Evolutionary conservation across 2,113 vertebrate genomes (phyloP).

Genomic region (Trogon melanurus): DNA sequence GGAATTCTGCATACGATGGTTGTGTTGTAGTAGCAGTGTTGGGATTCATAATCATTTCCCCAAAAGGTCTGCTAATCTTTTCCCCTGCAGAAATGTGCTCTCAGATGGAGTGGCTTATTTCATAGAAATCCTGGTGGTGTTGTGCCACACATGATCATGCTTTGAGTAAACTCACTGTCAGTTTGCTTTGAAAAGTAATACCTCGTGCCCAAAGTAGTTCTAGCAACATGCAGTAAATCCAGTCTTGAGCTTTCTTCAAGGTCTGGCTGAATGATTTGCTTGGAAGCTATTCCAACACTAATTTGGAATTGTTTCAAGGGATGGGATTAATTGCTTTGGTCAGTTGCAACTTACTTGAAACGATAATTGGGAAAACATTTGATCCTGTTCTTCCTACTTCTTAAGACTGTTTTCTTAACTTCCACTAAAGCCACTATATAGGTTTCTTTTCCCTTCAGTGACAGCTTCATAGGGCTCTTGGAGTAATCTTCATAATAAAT

Average conservation of each 20-base stretch:
- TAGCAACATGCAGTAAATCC: slow-evolving; percentile 31
- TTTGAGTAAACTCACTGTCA: not conserved
- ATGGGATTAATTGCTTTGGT: slow-evolving; percentile 25
- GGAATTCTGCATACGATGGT: not conserved
- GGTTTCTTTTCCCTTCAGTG: not conserved
- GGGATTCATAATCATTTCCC: slow-evolving; percentile 14
- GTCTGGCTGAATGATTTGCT: slow-evolving; percentile 55
- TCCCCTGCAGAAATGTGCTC: not conserved
- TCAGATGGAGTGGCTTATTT: not conserved
- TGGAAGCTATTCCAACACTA: slow-evolving; percentile 23
- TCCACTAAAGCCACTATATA: not conserved
- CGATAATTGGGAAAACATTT: slow-evolving; percentile 42
- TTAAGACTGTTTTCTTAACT: slow-evolving; percentile 17
- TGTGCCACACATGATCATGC: not conserved
- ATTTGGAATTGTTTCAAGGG: slow-evolving; percentile 34
- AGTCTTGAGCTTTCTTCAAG: slow-evolving; percentile 17
- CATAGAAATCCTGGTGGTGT: not conserved
- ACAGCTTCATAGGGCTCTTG: not conserved
- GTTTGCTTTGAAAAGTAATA: slow-evolving; percentile 46
- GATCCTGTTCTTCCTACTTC: not conserved
- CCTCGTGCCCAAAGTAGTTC: slow-evolving; percentile 4
- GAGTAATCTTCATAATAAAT: not conserved
- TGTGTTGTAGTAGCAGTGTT: not conserved
- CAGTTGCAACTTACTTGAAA: slow-evolving; percentile 48
- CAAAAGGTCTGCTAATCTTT: slow-evolving; percentile 30